Conservation (phyloP, 2,797 vertebrate genomes). For the Eurystomus glaucurus region DNA sequence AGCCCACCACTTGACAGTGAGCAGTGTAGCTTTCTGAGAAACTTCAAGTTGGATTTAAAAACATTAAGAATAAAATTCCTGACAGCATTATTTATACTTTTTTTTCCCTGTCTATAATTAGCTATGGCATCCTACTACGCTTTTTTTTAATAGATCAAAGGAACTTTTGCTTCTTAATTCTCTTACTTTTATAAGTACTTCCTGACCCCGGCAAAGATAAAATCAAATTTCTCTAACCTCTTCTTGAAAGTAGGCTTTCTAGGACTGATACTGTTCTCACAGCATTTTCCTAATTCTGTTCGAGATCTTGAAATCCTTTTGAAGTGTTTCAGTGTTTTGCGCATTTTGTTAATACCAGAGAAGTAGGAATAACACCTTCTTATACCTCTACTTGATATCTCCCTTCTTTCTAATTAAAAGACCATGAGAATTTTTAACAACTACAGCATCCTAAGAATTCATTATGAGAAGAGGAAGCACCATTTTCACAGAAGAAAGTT, state of each 20-base stretch:
- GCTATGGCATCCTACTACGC: not conserved
- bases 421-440: not conserved
- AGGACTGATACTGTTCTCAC: not conserved
- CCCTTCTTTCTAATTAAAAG: not conserved
- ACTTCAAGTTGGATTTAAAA: not conserved
- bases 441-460: not conserved
- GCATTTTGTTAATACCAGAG: not conserved
- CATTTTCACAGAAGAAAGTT: not conserved
- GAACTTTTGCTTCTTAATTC: not conserved
- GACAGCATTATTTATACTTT: not conserved
- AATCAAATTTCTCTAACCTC: not conserved
- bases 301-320: not conserved
- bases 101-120: not conserved
- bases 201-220: slow-evolving; percentile 22
- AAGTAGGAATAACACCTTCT: not conserved
- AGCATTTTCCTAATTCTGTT: not conserved
- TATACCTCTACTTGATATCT: not conserved
- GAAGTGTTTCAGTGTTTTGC: not conserved
- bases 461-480: not conserved
- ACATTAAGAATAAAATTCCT: not conserved
- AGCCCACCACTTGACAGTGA: not conserved
- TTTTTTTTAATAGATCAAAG: not conserved
- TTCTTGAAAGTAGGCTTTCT: not conserved
- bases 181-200: not conserved
- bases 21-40: not conserved